These are phyloP conservation scores for Clarias magur DNA, from an alignment of 2,113 vertebrate species.

Conservation along the genomic window DNA sequence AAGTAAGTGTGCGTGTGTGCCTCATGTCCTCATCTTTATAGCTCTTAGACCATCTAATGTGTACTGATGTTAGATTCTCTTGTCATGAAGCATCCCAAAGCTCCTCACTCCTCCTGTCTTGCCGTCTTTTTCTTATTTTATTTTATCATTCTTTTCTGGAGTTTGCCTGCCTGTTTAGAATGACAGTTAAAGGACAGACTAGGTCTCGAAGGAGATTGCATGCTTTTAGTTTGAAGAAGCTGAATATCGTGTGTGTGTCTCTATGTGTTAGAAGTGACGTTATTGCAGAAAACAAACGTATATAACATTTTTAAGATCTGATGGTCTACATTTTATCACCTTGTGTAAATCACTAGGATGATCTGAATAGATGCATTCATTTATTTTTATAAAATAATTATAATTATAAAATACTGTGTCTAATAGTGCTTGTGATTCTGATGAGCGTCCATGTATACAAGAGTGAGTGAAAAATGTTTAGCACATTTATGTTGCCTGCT, in stretches of 20 bases:
- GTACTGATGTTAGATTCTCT: neutral
- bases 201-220: neutral
- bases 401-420: neutral
- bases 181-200: conserved; percentile 27
- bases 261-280: neutral
- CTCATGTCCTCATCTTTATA: neutral
- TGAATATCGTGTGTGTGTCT: conserved; percentile 3
- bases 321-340: neutral
- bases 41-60: neutral
- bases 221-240: neutral
- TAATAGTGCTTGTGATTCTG: neutral
- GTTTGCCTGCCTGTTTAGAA: conserved; percentile 1
- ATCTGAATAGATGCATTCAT: neutral
- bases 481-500: neutral
- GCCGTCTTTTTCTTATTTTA: neutral
- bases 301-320: no score
- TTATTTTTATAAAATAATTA: neutral
- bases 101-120: neutral
- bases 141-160: neutral
- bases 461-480: no score
- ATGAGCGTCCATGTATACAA: no score
- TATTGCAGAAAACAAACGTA: neutral
- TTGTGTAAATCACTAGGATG: neutral
- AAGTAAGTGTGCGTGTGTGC: neutral
- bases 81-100: neutral